A percentile compares a stretch with the other conserved stretches of the same genome.
Evolutionary conservation across 2,113 vertebrate genomes (phyloP).

Genomic region (Solea senegalensis): DNA sequence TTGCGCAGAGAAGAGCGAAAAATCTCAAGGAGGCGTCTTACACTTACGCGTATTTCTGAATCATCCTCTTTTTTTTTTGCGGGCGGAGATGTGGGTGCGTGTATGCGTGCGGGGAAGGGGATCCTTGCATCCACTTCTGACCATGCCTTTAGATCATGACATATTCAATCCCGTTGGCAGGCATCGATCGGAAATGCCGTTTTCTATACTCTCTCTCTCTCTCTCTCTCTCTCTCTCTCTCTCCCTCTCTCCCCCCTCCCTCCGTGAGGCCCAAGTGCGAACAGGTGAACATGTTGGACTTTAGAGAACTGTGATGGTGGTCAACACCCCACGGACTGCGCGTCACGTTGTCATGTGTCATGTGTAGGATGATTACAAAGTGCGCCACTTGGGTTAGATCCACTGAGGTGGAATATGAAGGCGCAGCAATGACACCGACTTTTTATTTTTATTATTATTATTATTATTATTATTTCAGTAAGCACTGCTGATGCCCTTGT

Average conservation of each 20-base stretch:
- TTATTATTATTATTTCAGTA: neutral
- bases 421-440: conserved; percentile 34
- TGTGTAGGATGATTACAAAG: conserved; percentile 22
- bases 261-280: neutral
- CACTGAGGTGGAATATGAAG: conserved; percentile 43
- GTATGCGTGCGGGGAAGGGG: neutral
- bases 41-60: conserved; percentile 47
- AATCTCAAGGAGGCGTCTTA: neutral
- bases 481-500: conserved; percentile 15
- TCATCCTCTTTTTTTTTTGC: conserved; percentile 20
- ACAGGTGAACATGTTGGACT: conserved; percentile 28
- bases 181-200: conserved; percentile 36
- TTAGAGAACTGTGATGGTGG: conserved; percentile 5
- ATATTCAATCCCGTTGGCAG: conserved; percentile 12
- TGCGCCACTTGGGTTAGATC: conserved; percentile 44
- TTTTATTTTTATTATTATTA: conserved; percentile 1
- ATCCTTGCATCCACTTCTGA: conserved; percentile 19
- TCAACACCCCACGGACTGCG: conserved; percentile 30
- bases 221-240: neutral
- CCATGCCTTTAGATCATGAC: conserved; percentile 22
- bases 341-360: conserved; percentile 34
- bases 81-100: conserved; percentile 34
- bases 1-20: neutral
- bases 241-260: neutral
- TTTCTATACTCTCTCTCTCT: conserved; percentile 7